phyloP scores from a whole-genome alignment of 2,888 invertebrate genomes.

The Hesperia comma region DNA sequence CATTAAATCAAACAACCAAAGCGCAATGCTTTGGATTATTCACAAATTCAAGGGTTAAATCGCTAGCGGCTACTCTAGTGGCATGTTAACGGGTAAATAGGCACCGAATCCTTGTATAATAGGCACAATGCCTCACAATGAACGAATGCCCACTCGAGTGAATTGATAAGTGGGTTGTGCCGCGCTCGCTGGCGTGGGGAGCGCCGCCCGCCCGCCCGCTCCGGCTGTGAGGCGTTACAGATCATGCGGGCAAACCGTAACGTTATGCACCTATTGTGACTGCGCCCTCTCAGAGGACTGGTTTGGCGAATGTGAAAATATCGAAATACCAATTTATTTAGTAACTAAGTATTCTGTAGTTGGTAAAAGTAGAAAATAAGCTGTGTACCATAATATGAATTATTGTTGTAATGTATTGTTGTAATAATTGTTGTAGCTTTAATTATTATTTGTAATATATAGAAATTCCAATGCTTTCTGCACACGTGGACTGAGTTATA shows the following conservation, averaged over 20 bases:
- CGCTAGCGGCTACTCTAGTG: slow-evolving; percentile 45
- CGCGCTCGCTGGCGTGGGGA: slow-evolving; percentile 51
- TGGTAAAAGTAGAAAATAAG: no score
- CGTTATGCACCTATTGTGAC: slow-evolving; percentile 3
- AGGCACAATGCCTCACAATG: slow-evolving; percentile 77
- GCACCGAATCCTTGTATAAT: slow-evolving; percentile 75
- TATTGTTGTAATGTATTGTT: no score
- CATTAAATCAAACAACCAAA: background rate
- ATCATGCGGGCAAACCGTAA: slow-evolving; percentile 10
- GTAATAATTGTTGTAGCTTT: no score
- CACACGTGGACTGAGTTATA: no score
- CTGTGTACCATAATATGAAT: no score
- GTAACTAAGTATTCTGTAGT: no score
- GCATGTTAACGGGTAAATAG: slow-evolving; percentile 73
- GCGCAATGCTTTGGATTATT: slow-evolving; percentile 14
- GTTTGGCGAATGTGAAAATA: no score
- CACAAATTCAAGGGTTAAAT: slow-evolving; percentile 37
- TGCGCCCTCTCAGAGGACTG: slow-evolving; percentile 21
- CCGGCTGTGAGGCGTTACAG: slow-evolving; percentile 26
- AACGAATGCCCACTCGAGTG: slow-evolving; percentile 81
- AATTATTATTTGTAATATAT: no score
- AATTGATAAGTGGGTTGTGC: slow-evolving; percentile 82
- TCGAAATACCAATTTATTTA: no score
- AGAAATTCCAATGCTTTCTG: no score
- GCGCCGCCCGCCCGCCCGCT: slow-evolving; percentile 59